Evolutionary conservation across 64 coral and sea anemone species (phyloP).

Genomic region (Actinia tenebrosa): DNA sequence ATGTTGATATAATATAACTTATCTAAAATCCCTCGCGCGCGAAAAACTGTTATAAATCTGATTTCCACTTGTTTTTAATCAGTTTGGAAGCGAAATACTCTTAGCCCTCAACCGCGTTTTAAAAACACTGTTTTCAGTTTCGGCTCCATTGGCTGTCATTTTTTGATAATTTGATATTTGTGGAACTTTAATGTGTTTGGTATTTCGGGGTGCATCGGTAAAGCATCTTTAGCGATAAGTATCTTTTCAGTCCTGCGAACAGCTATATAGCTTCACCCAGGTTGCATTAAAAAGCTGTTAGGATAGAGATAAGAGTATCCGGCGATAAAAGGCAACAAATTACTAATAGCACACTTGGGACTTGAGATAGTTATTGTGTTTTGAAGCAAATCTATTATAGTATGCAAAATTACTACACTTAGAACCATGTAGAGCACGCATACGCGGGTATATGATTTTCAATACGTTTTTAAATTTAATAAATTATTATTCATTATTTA

Average conservation of each 20-base stretch:
- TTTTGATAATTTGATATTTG: not conserved
- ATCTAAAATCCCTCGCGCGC: no score
- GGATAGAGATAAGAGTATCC: not conserved
- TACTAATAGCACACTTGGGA: conserved; percentile 17
- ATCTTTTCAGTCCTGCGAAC: not conserved
- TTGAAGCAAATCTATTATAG: not conserved
- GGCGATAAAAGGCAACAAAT: not conserved
- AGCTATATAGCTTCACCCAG: not conserved
- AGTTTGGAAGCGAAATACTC: no score
- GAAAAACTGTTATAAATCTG: no score
- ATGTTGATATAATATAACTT: not conserved
- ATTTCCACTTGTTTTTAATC: no score
- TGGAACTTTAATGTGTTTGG: not conserved
- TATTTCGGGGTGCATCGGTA: not conserved
- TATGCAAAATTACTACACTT: no score
- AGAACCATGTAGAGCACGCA: no score
- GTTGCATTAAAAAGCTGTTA: conserved; percentile 19
- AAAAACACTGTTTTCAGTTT: not conserved
- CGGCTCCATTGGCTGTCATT: not conserved
- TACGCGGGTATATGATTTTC: no score
- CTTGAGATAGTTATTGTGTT: not conserved
- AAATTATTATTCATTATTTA: no score
- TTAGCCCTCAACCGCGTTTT: no score
- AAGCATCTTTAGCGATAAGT: not conserved
- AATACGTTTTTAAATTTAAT: no score